A percentile compares a stretch with the other conserved stretches of the same genome.
phyloP scores from a whole-genome alignment of 2,888 invertebrate species.

The Chaetoderma sp. region DNA sequence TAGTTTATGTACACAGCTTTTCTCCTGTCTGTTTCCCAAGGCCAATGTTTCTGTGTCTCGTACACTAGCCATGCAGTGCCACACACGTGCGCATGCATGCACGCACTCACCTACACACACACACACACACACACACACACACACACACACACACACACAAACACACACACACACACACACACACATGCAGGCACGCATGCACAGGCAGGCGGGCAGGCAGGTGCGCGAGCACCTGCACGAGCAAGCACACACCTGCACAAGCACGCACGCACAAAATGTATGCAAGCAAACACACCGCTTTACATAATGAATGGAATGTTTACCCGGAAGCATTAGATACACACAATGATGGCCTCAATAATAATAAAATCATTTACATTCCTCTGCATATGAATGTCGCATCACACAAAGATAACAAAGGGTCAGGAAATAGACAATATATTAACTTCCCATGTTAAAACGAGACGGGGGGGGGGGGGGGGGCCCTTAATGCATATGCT shows the following conservation, averaged over 20 bases:
- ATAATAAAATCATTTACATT: too few species aligned
- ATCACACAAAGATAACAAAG: too few species aligned
- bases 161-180: background rate
- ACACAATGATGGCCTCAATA: too few species aligned
- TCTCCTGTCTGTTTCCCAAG: background rate
- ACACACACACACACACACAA: background rate
- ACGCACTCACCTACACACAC: too few species aligned
- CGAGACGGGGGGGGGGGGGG: too few species aligned
- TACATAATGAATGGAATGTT: too few species aligned
- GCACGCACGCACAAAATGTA: background rate
- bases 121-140: background rate
- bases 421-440: too few species aligned
- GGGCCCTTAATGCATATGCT: too few species aligned
- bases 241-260: background rate
- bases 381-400: too few species aligned
- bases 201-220: slow-evolving; percentile 2
- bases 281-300: background rate
- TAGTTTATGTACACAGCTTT: background rate
- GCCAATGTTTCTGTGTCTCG: slow-evolving; percentile 3
- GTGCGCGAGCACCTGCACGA: background rate
- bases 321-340: too few species aligned
- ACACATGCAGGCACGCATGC: background rate
- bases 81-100: slow-evolving; percentile 6
- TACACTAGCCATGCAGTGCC: background rate
- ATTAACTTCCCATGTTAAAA: too few species aligned